Base-by-base conservation (phyloP, 2,888 invertebrate genomes). In the Melanostoma mellinum region DNA sequence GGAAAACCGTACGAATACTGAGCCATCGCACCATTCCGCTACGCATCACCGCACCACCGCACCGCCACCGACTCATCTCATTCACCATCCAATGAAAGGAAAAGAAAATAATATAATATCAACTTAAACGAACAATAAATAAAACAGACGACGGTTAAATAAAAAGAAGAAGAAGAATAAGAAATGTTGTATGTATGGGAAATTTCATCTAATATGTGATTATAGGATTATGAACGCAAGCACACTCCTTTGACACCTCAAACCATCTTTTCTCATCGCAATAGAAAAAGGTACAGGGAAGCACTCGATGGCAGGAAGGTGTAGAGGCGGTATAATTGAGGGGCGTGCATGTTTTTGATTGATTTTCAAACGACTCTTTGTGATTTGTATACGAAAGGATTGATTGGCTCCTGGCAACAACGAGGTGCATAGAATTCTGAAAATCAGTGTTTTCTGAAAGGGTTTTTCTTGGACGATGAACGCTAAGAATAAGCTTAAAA, bases 111-210 rank as follows among this genome's bases (percentile, higher is more conserved):
- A 63, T 30, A 77, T 52, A 61, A 71, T 72, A 82, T 77, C 68
- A 77, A 82, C 78, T 82, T 73, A 69, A 82, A 69, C 52, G 69
- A 82, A 78, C 60, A 73, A 82, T 74, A 82, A 82, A 82, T 78
- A 74, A 65, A 82, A 74, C 63, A 65, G 58, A 63, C 73, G 73
- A 78, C 69, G 73, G 77, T 74, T 69, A 58, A 75, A 69, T 48
- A 68, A n/a, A 44, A 48, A 30, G 46, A 46, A 42, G 42, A 46
- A 20, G 40, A 56, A 32, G 10, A 63, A 9, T 9, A 8, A 4
- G 9, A 42, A 6, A 8, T 42, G 42, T 8, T 42, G 3, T 42
- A 42, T 30, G 35, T 60, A 35, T 8, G 32, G 65, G 46, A 53
- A 69, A 55, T 77, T 68, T 52, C 33, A 53, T 82, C 68, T 73